Conservation (phyloP, 2,113 vertebrate species). For the Mormyrus iriodes region DNA sequence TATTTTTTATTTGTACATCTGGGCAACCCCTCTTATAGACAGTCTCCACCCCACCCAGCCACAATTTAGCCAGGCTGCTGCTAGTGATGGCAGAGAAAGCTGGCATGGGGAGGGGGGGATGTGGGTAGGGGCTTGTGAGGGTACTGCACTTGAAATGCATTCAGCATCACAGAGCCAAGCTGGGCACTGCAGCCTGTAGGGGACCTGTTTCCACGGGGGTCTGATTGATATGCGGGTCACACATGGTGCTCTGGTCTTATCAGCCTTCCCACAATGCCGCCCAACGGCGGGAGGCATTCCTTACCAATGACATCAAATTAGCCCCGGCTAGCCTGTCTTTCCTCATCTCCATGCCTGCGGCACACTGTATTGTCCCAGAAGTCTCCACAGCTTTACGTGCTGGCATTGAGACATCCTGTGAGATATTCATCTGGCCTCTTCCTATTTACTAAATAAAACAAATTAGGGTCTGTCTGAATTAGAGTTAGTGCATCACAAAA, state of each 20-base stretch:
- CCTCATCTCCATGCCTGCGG: neutral
- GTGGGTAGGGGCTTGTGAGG: neutral
- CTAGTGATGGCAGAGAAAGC: neutral
- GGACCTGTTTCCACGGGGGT: conserved; percentile 13
- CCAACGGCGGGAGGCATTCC: neutral
- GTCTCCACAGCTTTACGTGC: no score
- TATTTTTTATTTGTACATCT: neutral
- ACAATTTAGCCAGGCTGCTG: neutral
- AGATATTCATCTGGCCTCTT: neutral
- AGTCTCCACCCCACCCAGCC: neutral
- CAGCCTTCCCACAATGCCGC: conserved; percentile 15
- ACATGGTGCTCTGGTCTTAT: conserved; percentile 29
- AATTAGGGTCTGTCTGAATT: neutral
- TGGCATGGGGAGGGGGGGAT: neutral
- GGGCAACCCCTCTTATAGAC: neutral
- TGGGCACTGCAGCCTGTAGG: neutral
- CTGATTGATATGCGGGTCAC: conserved; percentile 52
- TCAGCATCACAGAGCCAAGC: neutral
- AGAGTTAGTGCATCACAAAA: neutral
- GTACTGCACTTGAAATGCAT: conserved; percentile 26
- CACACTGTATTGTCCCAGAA: neutral
- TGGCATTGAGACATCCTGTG: no score
- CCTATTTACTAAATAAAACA: neutral
- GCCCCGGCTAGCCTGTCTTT: neutral
- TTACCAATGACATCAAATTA: conserved; percentile 20